Evolutionary conservation across 2,888 invertebrate genomes (phyloP).

Genomic region (Tupiocoris notatus): DNA sequence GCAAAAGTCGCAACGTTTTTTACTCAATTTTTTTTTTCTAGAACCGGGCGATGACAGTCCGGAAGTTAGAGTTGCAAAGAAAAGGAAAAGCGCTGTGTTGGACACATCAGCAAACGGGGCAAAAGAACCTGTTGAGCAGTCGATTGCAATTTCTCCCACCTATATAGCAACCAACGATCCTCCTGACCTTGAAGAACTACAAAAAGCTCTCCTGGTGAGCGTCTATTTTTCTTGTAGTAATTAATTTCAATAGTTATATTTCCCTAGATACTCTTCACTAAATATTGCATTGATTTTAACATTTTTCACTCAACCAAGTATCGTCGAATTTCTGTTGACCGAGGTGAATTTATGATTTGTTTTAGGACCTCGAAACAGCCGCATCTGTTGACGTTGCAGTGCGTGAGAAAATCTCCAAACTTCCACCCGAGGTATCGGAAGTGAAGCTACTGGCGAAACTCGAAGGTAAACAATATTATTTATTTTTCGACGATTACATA

Average conservation of each 20-base stretch:
- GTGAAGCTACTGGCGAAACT: conserved; percentile 80
- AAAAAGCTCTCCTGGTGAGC: conserved; percentile 66
- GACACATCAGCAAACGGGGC: conserved; percentile 25
- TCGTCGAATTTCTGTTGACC: too few relatives aligned
- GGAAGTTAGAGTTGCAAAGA: conserved; percentile 5
- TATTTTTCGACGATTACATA: too few relatives aligned
- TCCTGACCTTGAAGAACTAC: conserved; percentile 88
- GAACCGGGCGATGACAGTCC: background rate
- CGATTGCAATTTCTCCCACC: conserved; percentile 23
- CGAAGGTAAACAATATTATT: conserved; percentile 71
- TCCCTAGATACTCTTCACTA: background rate
- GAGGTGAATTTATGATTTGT: conserved; percentile 3
- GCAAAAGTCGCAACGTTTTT: too few relatives aligned
- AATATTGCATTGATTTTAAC: background rate
- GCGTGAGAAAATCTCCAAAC: conserved; percentile 86
- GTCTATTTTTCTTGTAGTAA: conserved; percentile 39
- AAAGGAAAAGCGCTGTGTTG: conserved; percentile 3
- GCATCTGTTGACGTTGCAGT: conserved; percentile 93
- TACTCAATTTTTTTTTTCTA: background rate
- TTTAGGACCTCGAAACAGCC: conserved; percentile 83
- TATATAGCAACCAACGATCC: conserved; percentile 75
- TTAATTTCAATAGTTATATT: background rate
- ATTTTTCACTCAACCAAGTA: too few relatives aligned
- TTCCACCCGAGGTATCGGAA: conserved; percentile 94
- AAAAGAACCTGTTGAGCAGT: background rate